A percentile compares a stretch with the other conserved stretches of the same genome.
Evolutionary conservation across 2,797 vertebrate species (phyloP).

Genomic region (Fistularia commersonii): DNA sequence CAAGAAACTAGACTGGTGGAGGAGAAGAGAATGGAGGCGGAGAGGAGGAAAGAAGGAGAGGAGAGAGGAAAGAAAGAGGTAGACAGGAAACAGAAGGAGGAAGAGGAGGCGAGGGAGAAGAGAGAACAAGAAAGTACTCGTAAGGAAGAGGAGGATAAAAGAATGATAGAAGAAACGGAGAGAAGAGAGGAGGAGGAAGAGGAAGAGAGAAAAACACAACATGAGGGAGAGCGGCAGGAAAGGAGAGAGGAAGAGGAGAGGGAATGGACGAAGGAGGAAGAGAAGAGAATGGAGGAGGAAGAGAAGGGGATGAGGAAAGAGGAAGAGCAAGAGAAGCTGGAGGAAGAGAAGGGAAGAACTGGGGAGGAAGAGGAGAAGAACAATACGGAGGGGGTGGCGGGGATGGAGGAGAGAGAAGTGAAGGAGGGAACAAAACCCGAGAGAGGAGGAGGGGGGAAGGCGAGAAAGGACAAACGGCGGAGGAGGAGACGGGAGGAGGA

Average conservation of each 20-base stretch:
- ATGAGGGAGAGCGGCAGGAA: not conserved
- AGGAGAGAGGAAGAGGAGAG: not conserved
- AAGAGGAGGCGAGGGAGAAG: not conserved
- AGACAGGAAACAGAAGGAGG: not conserved
- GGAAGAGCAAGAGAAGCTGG: not conserved
- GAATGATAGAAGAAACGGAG: not conserved
- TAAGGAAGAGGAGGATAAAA: not conserved
- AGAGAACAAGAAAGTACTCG: constrained; percentile 2
- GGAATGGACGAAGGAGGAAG: not conserved
- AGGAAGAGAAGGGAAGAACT: not conserved
- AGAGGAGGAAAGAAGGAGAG: not conserved
- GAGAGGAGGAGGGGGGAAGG: not conserved
- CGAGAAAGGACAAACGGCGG: not conserved
- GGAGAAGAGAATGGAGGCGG: not conserved
- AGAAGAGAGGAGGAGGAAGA: constrained; percentile 2
- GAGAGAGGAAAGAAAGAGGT: not conserved
- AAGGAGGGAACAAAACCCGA: not conserved
- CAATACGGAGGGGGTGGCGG: not conserved
- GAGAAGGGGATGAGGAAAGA: not conserved
- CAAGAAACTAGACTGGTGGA: too few species aligned
- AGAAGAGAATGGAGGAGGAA: not conserved
- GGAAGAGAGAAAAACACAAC: not conserved
- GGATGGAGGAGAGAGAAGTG: constrained; percentile 2
- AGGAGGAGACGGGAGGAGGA: not conserved
- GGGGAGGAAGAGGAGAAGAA: not conserved